phyloP scores from a whole-genome alignment of 92 coral and sea anemone genomes.

The Chrysogorgia sp. region DNA sequence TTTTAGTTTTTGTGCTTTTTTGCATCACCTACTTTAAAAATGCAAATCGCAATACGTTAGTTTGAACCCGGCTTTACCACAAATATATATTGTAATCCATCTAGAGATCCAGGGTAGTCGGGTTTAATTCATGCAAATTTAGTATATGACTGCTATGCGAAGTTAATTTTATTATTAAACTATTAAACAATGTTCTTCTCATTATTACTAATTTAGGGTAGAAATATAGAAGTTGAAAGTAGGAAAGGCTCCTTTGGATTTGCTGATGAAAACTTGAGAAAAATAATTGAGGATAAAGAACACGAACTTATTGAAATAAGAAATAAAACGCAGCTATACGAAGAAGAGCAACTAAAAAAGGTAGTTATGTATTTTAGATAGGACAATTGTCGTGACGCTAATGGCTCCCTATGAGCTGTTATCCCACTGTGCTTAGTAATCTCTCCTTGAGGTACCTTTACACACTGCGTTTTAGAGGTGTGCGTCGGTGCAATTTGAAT shows the following conservation, averaged over 20 bases:
- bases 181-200: neutral
- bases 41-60: too few relatives aligned
- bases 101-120: too few relatives aligned
- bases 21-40: too few relatives aligned
- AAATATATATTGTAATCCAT: too few relatives aligned
- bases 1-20: too few relatives aligned
- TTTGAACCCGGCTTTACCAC: too few relatives aligned
- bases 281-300: conserved; percentile 12
- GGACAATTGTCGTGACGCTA: neutral
- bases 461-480: too few relatives aligned
- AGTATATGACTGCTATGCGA: neutral
- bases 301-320: conserved; percentile 26
- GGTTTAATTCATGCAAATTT: neutral
- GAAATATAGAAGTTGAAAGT: neutral
- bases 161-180: neutral
- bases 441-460: too few relatives aligned
- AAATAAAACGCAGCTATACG: neutral
- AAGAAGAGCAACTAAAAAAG: conserved; percentile 32
- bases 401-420: neutral
- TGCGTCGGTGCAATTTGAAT: too few relatives aligned
- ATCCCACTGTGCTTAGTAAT: neutral
- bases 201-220: conserved; percentile 3
- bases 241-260: neutral
- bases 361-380: neutral
- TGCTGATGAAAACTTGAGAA: conserved; percentile 23